Conservation (phyloP, 2,797 vertebrate genomes). For the Chaetophractus vellerosus region DNA sequence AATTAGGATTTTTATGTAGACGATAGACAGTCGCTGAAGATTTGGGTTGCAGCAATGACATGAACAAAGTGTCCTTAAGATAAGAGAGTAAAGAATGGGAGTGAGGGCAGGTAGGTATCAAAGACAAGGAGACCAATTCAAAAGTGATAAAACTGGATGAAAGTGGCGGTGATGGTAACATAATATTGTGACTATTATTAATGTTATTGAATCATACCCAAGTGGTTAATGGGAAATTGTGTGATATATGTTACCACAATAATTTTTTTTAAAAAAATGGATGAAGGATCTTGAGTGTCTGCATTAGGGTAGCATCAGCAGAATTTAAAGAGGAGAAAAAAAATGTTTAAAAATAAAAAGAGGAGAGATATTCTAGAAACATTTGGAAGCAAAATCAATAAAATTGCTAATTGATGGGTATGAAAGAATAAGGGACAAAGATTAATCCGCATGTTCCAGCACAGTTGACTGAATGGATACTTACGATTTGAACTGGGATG, state of each 20-base stretch:
- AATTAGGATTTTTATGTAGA: background rate
- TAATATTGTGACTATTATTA: too few relatives aligned
- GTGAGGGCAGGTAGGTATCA: background rate
- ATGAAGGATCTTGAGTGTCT: background rate
- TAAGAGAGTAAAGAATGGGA: background rate
- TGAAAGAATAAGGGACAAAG: background rate
- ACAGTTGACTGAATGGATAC: background rate
- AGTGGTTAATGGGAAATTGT: too few relatives aligned
- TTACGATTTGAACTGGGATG: background rate
- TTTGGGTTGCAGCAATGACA: background rate
- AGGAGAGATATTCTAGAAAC: background rate
- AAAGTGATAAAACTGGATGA: background rate
- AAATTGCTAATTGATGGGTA: background rate
- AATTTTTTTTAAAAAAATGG: background rate
- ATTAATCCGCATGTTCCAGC: background rate
- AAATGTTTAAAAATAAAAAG: too few relatives aligned
- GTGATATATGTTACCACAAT: too few relatives aligned
- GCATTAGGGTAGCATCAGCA: background rate
- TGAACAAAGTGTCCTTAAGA: background rate
- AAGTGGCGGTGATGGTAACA: too few relatives aligned
- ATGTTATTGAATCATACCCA: too few relatives aligned
- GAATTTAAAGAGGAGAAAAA: background rate
- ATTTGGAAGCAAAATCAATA: background rate
- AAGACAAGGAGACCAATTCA: background rate
- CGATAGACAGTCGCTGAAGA: background rate